A percentile compares a stretch with the other conserved stretches of the same genome.
Conservation (phyloP, 1,140 invertebrate species). For the Thaumetopoea pityocampa region DNA sequence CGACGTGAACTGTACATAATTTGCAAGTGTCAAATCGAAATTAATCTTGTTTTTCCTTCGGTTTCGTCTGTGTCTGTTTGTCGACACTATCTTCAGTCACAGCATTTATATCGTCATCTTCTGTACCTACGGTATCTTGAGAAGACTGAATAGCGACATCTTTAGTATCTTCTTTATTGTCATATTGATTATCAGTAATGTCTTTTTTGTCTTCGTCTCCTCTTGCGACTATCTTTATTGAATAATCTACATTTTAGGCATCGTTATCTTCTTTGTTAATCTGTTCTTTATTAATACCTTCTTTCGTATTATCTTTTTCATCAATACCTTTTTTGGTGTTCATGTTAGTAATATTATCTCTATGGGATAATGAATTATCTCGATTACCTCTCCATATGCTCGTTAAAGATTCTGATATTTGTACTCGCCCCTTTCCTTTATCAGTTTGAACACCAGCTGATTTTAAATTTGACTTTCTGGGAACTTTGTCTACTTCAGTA, state of each 20-base stretch:
- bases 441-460: constrained; percentile 35
- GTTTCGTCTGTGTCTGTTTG: constrained; percentile 31
- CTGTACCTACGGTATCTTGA: too few relatives aligned
- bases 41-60: constrained; percentile 40
- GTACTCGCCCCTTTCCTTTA: constrained; percentile 21
- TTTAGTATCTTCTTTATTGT: background rate
- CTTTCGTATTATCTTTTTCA: too few relatives aligned
- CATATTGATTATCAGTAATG: background rate
- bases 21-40: background rate
- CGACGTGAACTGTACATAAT: background rate
- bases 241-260: too few relatives aligned
- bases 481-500: constrained; percentile 1
- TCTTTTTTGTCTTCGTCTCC: background rate
- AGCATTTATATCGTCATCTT: too few relatives aligned
- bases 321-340: too few relatives aligned
- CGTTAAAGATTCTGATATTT: constrained; percentile 10
- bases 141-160: too few relatives aligned
- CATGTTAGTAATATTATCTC: too few relatives aligned
- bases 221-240: too few relatives aligned
- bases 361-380: too few relatives aligned
- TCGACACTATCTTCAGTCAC: constrained; percentile 9
- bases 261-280: too few relatives aligned
- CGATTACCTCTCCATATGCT: too few relatives aligned
- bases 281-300: too few relatives aligned
- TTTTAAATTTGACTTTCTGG: constrained; percentile 43